A percentile compares a stretch with the other conserved stretches of the same genome.
These are phyloP conservation scores for Neoaliturus tenellus DNA, from an alignment of 2,888 invertebrate species.

Conservation along the genomic window DNA sequence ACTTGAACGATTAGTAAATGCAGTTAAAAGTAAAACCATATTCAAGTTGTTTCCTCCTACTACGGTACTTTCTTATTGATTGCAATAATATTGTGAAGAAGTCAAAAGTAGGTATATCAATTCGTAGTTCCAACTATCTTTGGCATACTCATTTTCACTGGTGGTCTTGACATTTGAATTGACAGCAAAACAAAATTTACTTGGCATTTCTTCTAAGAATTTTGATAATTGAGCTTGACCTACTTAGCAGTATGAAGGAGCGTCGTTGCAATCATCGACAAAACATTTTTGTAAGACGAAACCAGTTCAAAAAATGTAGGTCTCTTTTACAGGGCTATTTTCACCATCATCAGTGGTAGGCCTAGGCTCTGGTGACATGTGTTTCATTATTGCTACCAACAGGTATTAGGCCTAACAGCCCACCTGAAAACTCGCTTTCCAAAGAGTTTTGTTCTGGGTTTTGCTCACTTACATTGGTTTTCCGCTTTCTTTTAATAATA, in stretches of 20 bases:
- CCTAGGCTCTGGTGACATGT: constrained; percentile 4
- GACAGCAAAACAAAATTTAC: constrained; percentile 37
- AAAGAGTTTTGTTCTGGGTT: constrained; percentile 28
- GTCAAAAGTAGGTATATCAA: too few species aligned
- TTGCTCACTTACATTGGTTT: constrained; percentile 12
- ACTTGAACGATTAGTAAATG: too few species aligned
- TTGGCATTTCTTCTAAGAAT: constrained; percentile 25
- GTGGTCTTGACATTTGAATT: constrained; percentile 1
- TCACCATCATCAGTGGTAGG: not conserved
- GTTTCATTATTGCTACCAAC: not conserved
- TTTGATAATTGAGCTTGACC: constrained; percentile 11
- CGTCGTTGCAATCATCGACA: not conserved
- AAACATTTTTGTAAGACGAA: constrained; percentile 23
- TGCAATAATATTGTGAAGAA: too few species aligned
- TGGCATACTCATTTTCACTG: constrained; percentile 26
- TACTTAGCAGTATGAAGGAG: constrained; percentile 38
- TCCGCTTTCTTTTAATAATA: constrained; percentile 11
- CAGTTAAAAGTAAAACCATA: too few species aligned
- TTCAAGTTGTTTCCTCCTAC: too few species aligned
- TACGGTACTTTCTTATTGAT: too few species aligned
- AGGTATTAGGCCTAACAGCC: constrained; percentile 25
- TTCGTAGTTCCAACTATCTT: too few species aligned
- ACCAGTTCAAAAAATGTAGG: constrained; percentile 28
- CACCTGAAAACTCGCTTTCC: not conserved
- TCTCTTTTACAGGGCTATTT: constrained; percentile 28